Conservation (phyloP, 2,113 vertebrate species). For the Gavia stellata region DNA sequence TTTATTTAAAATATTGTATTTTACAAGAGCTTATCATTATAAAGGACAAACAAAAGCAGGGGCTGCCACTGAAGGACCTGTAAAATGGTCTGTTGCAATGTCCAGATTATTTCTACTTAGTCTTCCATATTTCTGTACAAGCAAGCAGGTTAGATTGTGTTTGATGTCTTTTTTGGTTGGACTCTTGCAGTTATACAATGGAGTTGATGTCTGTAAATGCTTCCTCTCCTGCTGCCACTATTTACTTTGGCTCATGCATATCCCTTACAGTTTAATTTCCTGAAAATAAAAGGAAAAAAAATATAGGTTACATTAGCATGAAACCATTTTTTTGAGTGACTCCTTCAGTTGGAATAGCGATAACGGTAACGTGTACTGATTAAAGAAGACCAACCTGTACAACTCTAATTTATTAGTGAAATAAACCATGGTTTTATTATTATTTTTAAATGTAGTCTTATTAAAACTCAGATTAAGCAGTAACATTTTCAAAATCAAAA, state of each 20-base stretch:
- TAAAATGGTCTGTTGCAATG: neutral
- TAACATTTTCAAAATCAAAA: constrained; percentile 21
- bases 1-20: neutral
- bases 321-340: neutral
- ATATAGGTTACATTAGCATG: neutral
- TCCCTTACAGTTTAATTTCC: constrained; percentile 57
- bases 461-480: constrained; percentile 16
- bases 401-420: constrained; percentile 36
- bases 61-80: neutral
- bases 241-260: constrained; percentile 36
- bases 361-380: neutral
- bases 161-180: neutral
- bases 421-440: neutral
- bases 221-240: constrained; percentile 20
- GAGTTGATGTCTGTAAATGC: constrained; percentile 29
- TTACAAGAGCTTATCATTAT: neutral
- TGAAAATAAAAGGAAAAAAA: constrained; percentile 40
- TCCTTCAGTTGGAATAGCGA: constrained; percentile 6
- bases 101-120: neutral
- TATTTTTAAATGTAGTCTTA: constrained; percentile 38
- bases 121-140: neutral
- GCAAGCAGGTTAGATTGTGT: neutral
- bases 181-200: neutral
- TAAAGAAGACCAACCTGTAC: constrained; percentile 18
- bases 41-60: neutral